Evolutionary conservation across 2,888 invertebrate species (phyloP).

Genomic region (Sclerodermus sp.): DNA sequence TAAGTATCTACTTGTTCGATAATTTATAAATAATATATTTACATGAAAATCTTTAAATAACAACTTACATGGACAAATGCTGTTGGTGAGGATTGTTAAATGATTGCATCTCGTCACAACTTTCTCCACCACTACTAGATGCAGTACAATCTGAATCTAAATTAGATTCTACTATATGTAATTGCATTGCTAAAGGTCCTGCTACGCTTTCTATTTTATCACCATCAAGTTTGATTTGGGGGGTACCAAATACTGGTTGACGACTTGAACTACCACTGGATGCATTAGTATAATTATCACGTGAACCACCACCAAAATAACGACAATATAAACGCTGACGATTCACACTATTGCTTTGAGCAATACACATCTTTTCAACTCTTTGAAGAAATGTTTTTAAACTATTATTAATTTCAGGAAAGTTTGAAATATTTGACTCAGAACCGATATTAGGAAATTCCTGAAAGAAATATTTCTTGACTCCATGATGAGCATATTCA

Average conservation of each 20-base stretch:
- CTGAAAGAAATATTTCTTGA: conserved; percentile 53
- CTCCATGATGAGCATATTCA: conserved; percentile 70
- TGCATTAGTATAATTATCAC: conserved; percentile 38
- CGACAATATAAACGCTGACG: conserved; percentile 50
- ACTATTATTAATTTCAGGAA: conserved; percentile 46
- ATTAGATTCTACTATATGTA: conserved; percentile 73
- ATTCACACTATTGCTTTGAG: conserved; percentile 50
- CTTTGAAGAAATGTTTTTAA: conserved; percentile 49
- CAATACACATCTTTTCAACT: conserved; percentile 50
- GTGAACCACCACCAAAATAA: conserved; percentile 63
- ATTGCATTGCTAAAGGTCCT: conserved; percentile 72
- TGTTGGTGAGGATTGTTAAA: conserved; percentile 80
- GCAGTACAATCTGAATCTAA: conserved; percentile 92
- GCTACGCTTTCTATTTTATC: conserved; percentile 71
- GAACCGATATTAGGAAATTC: conserved; percentile 46
- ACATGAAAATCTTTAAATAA: conserved; percentile 4
- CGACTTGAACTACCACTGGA: conserved; percentile 33
- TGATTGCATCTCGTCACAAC: conserved; percentile 83
- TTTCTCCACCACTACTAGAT: conserved; percentile 92
- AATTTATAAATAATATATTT: no score
- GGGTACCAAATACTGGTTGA: conserved; percentile 47
- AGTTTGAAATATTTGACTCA: conserved; percentile 42
- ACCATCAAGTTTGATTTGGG: conserved; percentile 47
- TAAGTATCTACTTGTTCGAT: not conserved
- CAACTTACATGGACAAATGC: conserved; percentile 77